Evolutionary conservation across 2,888 invertebrate species (phyloP), one percentile per base, ranked within the genome.

Genomic region (Trachelus tabidus): DNA sequence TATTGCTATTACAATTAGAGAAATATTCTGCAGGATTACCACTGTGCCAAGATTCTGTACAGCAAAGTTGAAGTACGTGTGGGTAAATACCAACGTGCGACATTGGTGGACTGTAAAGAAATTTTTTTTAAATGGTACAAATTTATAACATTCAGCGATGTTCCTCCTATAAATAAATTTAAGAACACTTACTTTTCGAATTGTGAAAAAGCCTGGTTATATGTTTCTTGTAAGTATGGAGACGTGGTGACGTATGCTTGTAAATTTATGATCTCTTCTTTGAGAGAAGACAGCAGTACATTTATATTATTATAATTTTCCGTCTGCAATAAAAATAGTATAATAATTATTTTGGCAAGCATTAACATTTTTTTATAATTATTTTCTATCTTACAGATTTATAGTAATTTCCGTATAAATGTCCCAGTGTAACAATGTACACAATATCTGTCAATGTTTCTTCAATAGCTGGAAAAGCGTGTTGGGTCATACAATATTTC

Each of bases 361-460:
- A 56, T 23, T 9, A 56, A 56, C 23, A 4, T 15, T 56, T 23
- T 56, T 56, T 56, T 6, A 23, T 2, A 56, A 56, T 23, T 56
- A 56, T 56, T 56, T 56, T 9, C 2, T 23, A 2, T 56, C 23
- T 56, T 23, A 56, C 92, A 78, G 90, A 92, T 89, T 91, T 92
- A 85, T 92, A 93, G 84, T 92, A 88, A 69, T 87, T 84, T 15
- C 87, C 83, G 80, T 92, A 92, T 76, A 90, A 87, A 75, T 90
- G 84, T 30, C 90, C 88, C 11, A 92, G 77, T 69, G 90, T 85
- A 68, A 91, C 83, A 78, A 89, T 90, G 81, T 92, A 88, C 56
- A 92, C 82, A 56, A 92, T 80, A 79, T 90, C 87, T 12, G 88
- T 81, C 76, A 92, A 79, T 79, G 90, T 83, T 68, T 89, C 85